Base-by-base conservation (phyloP, 2,888 invertebrate genomes). In the Calameuta pallipes region DNA sequence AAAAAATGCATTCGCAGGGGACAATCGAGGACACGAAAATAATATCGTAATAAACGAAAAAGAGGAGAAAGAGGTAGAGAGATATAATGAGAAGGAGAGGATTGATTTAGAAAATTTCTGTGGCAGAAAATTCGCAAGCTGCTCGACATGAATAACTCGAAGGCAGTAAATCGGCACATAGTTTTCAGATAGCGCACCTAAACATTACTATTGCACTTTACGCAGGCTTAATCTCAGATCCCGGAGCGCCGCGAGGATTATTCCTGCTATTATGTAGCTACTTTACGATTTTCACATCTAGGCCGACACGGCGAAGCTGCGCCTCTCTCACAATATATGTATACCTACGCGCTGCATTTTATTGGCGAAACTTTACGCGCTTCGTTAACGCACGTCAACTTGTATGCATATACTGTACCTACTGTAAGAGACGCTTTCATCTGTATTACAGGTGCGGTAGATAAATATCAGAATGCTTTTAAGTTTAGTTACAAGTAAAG, bases 271-370 rank as follows among this genome's bases (percentile, higher is more conserved):
- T 89, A 89, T 86, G 85, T 89, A 85, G 85, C 83, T 85, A 87
- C 83, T 90, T 90, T 90, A 90, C 88, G 90, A 88, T 89, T 89
- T 88, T 87, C 86, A 86, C 89, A 89, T 89, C 87, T 89, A 86
- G 87, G 85, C 85, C 86, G 87, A 79, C 56, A 23, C 83, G 83
- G 77, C 75, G 77, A 69, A n/a, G 71, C 74, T 75, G 68, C 75
- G 75, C 69, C 70, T 75, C 74, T 74, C 30, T 15, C 75, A 23
- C 33, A 73, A 9, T 23, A 56, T 56, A 56, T 15, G 2, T 56
- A 30, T 71, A 37, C 13, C 37, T 37, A 71, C 31, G 30, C 13
- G 23, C n/a, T 31, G 30, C 31, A 3, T 71, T 71, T 71, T 71
- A 71, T 71, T 71, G 11, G 30, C 30, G 31, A n/a, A 71, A 71